Evolutionary conservation across 2,797 vertebrate genomes (phyloP).

Genomic region (Neopelma chrysocephalum): DNA sequence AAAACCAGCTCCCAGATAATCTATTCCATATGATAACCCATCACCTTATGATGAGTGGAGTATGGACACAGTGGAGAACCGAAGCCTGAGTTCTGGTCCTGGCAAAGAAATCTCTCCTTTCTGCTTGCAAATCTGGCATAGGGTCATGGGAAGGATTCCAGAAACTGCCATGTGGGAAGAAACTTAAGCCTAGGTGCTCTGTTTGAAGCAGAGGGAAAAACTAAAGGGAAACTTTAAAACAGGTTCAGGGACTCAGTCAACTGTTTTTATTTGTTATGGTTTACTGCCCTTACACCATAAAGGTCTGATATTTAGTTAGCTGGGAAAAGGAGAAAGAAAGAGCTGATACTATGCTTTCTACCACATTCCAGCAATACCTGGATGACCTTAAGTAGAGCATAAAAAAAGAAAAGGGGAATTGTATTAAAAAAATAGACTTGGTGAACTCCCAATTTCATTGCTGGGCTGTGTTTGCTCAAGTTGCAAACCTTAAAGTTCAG

Average conservation of each 20-base stretch:
- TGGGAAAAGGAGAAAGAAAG: not conserved
- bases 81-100: not conserved
- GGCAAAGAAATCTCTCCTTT: not conserved
- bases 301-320: not conserved
- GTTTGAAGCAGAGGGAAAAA: not conserved
- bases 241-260: not conserved
- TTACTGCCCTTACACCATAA: not conserved
- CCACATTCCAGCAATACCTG: not conserved
- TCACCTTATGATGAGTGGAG: not conserved
- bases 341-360: not conserved
- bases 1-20: not conserved
- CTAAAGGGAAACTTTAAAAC: not conserved
- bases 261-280: not conserved
- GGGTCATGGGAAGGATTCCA: not conserved
- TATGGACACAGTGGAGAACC: not conserved
- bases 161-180: not conserved
- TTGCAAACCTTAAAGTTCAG: not conserved
- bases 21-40: not conserved
- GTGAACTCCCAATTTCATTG: not conserved
- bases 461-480: not conserved
- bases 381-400: not conserved
- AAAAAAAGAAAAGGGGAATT: not conserved
- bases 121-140: not conserved
- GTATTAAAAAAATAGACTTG: not conserved
- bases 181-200: not conserved